Conservation (phyloP, 2,113 vertebrate species). For the Globicephala melas region DNA sequence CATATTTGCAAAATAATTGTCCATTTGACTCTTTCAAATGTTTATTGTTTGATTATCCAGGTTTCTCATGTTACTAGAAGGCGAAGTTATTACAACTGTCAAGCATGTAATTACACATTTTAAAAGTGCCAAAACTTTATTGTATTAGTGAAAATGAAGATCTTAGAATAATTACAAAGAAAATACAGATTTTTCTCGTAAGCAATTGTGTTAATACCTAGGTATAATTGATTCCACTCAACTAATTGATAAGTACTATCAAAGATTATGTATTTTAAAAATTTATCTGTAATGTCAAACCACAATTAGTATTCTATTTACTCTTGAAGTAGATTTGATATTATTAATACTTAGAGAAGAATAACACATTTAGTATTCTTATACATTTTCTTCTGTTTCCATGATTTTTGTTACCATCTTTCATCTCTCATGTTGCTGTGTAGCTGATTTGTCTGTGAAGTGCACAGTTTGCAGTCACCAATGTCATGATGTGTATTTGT, state of each 20-base stretch:
- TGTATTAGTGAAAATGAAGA: background rate
- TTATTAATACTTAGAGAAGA: background rate
- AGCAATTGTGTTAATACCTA: background rate
- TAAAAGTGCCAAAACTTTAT: background rate
- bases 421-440: background rate
- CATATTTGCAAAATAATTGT: background rate
- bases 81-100: background rate
- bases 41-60: background rate
- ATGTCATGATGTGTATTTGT: background rate
- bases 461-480: background rate
- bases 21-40: background rate
- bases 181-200: slow-evolving; percentile 17
- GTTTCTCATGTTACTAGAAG: background rate
- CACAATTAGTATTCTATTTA: background rate
- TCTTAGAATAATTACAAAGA: background rate
- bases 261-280: background rate
- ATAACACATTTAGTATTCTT: background rate
- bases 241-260: background rate
- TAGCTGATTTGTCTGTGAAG: background rate
- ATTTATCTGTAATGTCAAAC: background rate
- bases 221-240: background rate
- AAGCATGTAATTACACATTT: background rate
- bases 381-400: background rate
- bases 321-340: background rate
- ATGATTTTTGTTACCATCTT: background rate